Conservation (phyloP, 2,113 vertebrate species). For the Piprites chloris region DNA sequence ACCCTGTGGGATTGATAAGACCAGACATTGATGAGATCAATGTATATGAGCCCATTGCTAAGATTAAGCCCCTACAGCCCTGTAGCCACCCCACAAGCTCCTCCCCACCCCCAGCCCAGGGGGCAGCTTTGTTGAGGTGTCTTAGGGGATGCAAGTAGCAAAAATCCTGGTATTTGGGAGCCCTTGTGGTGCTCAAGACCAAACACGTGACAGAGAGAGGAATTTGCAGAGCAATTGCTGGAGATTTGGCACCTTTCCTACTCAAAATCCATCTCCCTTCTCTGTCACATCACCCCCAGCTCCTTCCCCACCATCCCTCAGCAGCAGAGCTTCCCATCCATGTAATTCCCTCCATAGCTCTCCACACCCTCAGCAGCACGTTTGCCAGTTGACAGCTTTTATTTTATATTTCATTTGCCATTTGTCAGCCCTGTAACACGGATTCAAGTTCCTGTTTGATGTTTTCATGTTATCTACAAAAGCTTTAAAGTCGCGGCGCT, state of each 20-base stretch:
- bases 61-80: no score
- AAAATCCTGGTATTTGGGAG: neutral
- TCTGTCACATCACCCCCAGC: neutral
- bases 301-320: neutral
- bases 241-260: neutral
- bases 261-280: neutral
- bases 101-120: neutral
- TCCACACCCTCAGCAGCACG: neutral
- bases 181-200: fast-evolving
- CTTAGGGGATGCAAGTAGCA: no score
- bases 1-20: no score
- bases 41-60: neutral
- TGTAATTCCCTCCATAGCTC: neutral
- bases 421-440: conserved; percentile 28
- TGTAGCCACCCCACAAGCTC: fast-evolving
- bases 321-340: neutral
- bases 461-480: conserved; percentile 25
- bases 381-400: conserved; percentile 39
- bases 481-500: neutral
- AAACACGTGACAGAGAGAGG: no score
- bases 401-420: conserved; percentile 56
- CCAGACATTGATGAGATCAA: neutral
- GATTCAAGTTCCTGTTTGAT: conserved; percentile 38
- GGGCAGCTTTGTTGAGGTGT: neutral
- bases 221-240: neutral